These are phyloP conservation scores for Beris morrisii DNA, from an alignment of 2,888 invertebrate species.

Conservation along the genomic window DNA sequence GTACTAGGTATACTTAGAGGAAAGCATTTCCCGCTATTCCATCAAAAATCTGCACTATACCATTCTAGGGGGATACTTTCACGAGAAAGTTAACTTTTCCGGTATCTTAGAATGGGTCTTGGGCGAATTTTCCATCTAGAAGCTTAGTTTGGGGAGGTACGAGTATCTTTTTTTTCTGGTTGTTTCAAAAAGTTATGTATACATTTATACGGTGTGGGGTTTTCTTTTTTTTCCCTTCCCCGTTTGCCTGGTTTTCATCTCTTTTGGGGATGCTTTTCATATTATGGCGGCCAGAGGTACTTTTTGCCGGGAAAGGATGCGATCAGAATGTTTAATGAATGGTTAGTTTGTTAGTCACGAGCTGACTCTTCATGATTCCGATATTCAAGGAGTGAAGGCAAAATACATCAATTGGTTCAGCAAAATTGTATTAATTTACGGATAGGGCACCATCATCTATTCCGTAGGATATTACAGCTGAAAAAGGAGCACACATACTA, in stretches of 20 bases:
- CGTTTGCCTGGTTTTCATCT: background rate
- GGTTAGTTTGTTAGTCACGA: constrained; percentile 35
- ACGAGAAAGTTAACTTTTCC: constrained; percentile 26
- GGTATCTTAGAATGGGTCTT: constrained; percentile 16
- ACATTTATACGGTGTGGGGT: background rate
- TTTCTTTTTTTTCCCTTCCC: too few species aligned
- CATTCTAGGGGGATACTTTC: constrained; percentile 21
- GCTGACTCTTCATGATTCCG: constrained; percentile 3
- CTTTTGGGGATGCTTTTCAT: constrained; percentile 28
- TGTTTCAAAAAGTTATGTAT: constrained; percentile 23
- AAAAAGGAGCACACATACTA: too few species aligned
- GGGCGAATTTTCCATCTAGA: constrained; percentile 22
- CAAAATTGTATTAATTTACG: too few species aligned
- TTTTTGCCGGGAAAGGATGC: constrained; percentile 28
- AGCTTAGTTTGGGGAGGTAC: constrained; percentile 13
- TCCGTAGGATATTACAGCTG: too few species aligned
- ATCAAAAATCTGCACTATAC: constrained; percentile 13
- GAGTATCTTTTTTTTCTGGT: constrained; percentile 3
- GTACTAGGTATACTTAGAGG: background rate
- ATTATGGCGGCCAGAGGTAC: constrained; percentile 24
- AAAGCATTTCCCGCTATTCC: constrained; percentile 25
- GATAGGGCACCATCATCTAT: too few species aligned
- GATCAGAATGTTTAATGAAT: constrained; percentile 35
- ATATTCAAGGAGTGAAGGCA: constrained; percentile 23
- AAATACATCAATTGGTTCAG: constrained; percentile 22